Evolutionary conservation across 2,888 invertebrate genomes (phyloP), one percentile per base, ranked within the genome.

Genomic region (Aquatica leii): DNA sequence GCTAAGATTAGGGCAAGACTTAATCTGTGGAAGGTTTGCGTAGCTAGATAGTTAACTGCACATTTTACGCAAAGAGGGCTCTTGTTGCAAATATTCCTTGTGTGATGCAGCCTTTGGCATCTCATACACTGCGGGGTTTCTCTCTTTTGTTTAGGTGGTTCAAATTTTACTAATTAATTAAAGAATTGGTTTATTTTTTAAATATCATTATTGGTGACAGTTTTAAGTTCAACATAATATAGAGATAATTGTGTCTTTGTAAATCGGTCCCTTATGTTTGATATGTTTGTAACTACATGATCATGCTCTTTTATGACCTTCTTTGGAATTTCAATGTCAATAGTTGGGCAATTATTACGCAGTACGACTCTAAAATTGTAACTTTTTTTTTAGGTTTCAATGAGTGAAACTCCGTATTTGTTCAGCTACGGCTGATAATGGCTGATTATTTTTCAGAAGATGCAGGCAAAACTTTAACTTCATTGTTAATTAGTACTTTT

Each of bases 381-480:
- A 14, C 24, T 24, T 3, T 11, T 46, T 56, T 17, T 46, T 56
- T 46, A 34, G 31, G 35, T 57, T 50, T 31, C 2, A 24, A 53
- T 11, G 53, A n/a, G 43, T 55, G 54, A 15, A 55, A 55, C 24
- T 43, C 53, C 15, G 53, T 53, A 41, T 55, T 55, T 46, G 43
- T 14, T 31, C 51, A 24, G 15, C 3, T 14, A 51, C 31, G 14
- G 51, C 31, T 31, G 15, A 31, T 51, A 34, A 51, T 34, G 6
- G 15, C 12, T 12, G 31, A 14, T 5, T 51, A 51, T 24, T 15
- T 51, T 51, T 51, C 51, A 31, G 31, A 20, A 14, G 12, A 12
- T 35, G 8, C 14, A 5, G 51, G 51, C 11, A 51, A 15, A 14
- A 51, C 14, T 51, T 51, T 51, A 14, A 51, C 51, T 14, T 51